Conservation (phyloP, 2,888 invertebrate species). For the Lypha dubia region DNA sequence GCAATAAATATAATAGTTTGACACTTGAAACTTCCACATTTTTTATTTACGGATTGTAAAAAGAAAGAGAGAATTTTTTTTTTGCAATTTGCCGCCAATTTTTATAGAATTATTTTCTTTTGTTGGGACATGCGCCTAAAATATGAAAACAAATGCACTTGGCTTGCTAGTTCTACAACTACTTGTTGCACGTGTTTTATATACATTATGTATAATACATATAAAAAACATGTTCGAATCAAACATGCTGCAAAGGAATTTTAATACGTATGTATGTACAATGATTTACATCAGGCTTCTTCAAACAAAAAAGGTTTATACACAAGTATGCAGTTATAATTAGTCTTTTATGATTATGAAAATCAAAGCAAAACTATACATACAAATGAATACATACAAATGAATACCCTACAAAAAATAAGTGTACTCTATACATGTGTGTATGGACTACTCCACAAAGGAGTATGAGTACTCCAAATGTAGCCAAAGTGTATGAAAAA, state of each 20-base stretch:
- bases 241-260: neutral
- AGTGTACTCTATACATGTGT: too few species aligned
- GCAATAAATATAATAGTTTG: neutral
- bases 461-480: too few species aligned
- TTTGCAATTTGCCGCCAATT: neutral
- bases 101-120: neutral
- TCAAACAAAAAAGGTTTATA: too few species aligned
- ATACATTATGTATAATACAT: too few species aligned
- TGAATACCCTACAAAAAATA: too few species aligned
- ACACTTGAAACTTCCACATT: neutral
- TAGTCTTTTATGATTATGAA: too few species aligned
- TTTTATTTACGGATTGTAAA: neutral
- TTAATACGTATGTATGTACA: neutral
- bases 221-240: neutral
- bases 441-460: too few species aligned
- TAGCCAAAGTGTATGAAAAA: too few species aligned
- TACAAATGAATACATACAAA: too few species aligned
- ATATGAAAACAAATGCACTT: neutral
- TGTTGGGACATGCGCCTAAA: neutral
- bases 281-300: too few species aligned
- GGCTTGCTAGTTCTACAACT: neutral
- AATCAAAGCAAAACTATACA: too few species aligned
- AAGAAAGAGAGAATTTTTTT: neutral
- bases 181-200: conserved; percentile 24
- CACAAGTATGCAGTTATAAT: too few species aligned